Evolutionary conservation across 2,113 vertebrate species (phyloP).

Genomic region (Atherinomorus stipes): DNA sequence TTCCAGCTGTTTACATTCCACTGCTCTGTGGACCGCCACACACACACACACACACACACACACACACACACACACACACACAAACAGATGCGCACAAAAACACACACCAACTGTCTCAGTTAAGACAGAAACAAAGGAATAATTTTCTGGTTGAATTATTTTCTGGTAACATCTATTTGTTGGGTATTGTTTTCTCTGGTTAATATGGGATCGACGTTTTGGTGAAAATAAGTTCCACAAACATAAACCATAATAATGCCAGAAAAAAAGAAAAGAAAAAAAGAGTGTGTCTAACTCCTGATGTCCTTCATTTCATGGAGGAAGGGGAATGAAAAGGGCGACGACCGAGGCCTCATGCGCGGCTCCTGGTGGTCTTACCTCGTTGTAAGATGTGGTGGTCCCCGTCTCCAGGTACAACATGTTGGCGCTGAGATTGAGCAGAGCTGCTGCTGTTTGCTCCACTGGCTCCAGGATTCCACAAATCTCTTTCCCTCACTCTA

Average conservation of each 20-base stretch:
- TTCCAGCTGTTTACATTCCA: conserved; percentile 78
- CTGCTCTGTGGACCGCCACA: conserved; percentile 34
- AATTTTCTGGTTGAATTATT: no score
- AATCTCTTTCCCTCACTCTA: conserved; percentile 88
- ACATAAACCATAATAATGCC: neutral
- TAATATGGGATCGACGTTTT: neutral
- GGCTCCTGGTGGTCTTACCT: conserved; percentile 87
- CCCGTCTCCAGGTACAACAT: conserved; percentile 99
- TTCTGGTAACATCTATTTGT: neutral
- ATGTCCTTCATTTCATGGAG: neutral
- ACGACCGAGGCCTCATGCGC: conserved; percentile 4
- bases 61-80: conserved; percentile 36
- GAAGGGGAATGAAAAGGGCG: neutral
- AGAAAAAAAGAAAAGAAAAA: neutral
- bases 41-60: conserved; percentile 27
- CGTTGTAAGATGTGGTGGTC: conserved; percentile 93
- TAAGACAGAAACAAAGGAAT: neutral
- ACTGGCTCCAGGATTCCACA: conserved; percentile 97
- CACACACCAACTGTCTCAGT: conserved; percentile 12
- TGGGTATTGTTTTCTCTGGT: no score
- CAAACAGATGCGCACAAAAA: conserved; percentile 35
- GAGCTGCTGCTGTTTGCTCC: conserved; percentile 94
- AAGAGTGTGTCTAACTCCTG: conserved; percentile 6
- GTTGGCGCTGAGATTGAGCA: conserved; percentile 98
- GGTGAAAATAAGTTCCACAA: neutral